Conservation (phyloP, 2,888 invertebrate species). For the Bugulina stolonifera region DNA sequence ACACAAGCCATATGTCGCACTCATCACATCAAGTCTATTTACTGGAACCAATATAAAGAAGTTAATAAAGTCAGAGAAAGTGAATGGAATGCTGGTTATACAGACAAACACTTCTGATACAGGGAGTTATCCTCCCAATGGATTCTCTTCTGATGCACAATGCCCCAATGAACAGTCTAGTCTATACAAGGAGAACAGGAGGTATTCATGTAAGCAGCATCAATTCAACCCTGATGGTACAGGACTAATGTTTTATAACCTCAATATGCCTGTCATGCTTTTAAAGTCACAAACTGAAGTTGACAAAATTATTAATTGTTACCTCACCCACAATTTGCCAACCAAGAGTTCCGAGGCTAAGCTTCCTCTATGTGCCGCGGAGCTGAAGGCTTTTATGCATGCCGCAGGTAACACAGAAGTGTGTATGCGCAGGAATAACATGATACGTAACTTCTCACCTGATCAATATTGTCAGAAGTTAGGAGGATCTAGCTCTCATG, state of each 20-base stretch:
- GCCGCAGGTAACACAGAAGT: conserved; percentile 78
- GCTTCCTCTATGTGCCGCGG: conserved; percentile 77
- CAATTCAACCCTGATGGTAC: conserved; percentile 75
- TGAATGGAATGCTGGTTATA: conserved; percentile 55
- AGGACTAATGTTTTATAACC: conserved; percentile 69
- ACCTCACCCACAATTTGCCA: conserved; percentile 64
- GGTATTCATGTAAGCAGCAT: conserved; percentile 39
- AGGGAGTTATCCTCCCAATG: conserved; percentile 31
- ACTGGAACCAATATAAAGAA: conserved; percentile 40
- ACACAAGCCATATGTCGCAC: conserved; percentile 74
- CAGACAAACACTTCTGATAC: conserved; percentile 35
- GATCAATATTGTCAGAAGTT: conserved; percentile 28
- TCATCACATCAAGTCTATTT: conserved; percentile 51
- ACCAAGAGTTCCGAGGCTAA: conserved; percentile 35
- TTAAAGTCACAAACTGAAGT: conserved; percentile 58
- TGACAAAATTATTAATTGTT: conserved; percentile 59
- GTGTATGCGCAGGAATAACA: conserved; percentile 67
- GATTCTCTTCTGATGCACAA: conserved; percentile 62
- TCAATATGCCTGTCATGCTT: conserved; percentile 82
- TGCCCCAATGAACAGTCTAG: conserved; percentile 77
- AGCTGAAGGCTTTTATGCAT: conserved; percentile 81
- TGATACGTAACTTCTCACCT: conserved; percentile 48
- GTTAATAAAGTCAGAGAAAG: conserved; percentile 50
- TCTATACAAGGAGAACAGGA: conserved; percentile 32
- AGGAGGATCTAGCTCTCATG: conserved; percentile 1